Conservation (phyloP, 2,888 invertebrate species). For the Pseudoips prasinana region DNA sequence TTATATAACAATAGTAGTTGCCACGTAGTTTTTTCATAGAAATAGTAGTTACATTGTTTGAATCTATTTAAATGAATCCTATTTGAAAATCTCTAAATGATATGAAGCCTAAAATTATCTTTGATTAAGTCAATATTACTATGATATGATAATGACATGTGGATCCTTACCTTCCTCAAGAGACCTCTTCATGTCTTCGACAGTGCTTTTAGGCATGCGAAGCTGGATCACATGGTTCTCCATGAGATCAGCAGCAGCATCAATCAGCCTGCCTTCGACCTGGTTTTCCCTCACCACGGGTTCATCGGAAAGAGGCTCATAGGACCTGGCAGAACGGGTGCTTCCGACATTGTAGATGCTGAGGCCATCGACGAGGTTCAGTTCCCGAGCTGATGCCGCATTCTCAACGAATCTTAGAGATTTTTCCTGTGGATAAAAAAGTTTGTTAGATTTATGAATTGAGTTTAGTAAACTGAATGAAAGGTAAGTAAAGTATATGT, state of each 20-base stretch:
- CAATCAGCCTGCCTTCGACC: slow-evolving; percentile 87
- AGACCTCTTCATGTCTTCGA: slow-evolving; percentile 88
- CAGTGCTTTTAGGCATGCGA: slow-evolving; percentile 88
- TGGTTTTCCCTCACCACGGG: slow-evolving; percentile 87
- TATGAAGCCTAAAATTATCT: too few relatives aligned
- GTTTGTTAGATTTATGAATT: too few relatives aligned
- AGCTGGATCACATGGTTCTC: slow-evolving; percentile 91
- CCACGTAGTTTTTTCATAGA: not conserved
- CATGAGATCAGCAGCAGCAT: slow-evolving; percentile 89
- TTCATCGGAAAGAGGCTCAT: slow-evolving; percentile 86
- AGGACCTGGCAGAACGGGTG: slow-evolving; percentile 81
- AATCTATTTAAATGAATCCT: too few relatives aligned
- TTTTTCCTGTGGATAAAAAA: slow-evolving; percentile 80
- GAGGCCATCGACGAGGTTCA: slow-evolving; percentile 83
- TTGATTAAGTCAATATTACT: too few relatives aligned
- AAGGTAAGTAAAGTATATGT: too few relatives aligned
- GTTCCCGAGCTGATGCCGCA: slow-evolving; percentile 72
- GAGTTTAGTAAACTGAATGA: too few relatives aligned
- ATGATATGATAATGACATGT: too few relatives aligned
- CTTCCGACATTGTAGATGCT: slow-evolving; percentile 73
- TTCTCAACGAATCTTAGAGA: slow-evolving; percentile 86
- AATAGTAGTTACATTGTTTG: too few relatives aligned
- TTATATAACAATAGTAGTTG: not conserved
- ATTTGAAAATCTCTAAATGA: too few relatives aligned
- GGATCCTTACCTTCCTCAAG: slow-evolving; percentile 89